Evolutionary conservation across 2,797 vertebrate species (phyloP), one percentile per base, ranked within the genome.

Genomic region (Alectoris magna): DNA sequence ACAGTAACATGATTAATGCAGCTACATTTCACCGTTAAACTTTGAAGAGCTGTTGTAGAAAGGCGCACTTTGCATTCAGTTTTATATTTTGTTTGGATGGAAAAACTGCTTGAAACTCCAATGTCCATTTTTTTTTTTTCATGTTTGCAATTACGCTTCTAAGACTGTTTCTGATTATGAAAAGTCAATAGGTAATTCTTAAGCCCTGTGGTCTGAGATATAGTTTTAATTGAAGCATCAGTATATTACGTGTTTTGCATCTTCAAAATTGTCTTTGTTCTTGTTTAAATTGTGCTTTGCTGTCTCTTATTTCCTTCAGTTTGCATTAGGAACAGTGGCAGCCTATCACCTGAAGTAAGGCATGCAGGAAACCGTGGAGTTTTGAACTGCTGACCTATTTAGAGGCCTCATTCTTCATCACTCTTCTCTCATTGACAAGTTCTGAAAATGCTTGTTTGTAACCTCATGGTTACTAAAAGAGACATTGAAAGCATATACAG

Each of bases 301-400:
- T 70, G 55, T 9, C 8, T 55, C 62, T 76, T 78, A 3, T 46
- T 87, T 80, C 55, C 48, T 70, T 9, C 12, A 63, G 48, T 55
- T 24, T 56, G 2, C 62, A 83, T 77, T n/a, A 71, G 59, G 78
- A 79, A 53, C 51, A 63, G 44, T 16, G 51, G n/a, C 53, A 75
- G 43, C 51, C 67, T 81, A 46, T 56, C 48, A 82, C 58, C 62
- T 75, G 39, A 44, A 85, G 69, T 31, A 80, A 77, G 75, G 27
- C 16, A 31, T 9, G n/a, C 2, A 59, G 41, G 12, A 48, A 71
- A 41, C 58, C 64, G 78, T 73, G 79, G 18, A 2, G 3, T 59
- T 91, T 60, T 75, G 38, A 92, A 78, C 85, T 81, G 59, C 48
- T 75, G 55, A 88, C 69, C 85, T 92, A 27, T 81, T 88, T 56